phyloP scores from a whole-genome alignment of 2,113 vertebrate species.

The Dipodomys ordii region DNA sequence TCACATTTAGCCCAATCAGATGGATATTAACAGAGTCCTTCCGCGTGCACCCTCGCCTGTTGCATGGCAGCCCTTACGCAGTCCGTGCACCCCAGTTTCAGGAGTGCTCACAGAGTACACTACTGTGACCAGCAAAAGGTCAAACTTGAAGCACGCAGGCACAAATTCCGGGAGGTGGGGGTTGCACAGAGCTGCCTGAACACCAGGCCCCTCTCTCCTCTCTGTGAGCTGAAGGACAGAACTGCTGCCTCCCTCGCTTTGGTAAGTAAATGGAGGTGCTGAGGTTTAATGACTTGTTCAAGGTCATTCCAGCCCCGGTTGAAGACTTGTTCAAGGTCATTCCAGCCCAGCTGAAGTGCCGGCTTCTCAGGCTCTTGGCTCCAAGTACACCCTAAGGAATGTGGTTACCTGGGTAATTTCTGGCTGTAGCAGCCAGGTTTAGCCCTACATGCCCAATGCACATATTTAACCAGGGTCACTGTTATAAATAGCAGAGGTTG shows the following conservation, averaged over 20 bases:
- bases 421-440: not conserved
- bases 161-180: fast-evolving
- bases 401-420: not conserved
- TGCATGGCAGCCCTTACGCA: fast-evolving
- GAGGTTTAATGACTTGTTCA: not conserved
- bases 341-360: not conserved
- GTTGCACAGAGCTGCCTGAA: not conserved
- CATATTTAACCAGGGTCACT: not conserved
- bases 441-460: not conserved
- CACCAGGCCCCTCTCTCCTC: not conserved
- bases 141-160: not conserved
- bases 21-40: not conserved
- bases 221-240: not conserved
- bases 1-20: not conserved
- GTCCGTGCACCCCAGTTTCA: not conserved
- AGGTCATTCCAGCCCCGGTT: not conserved
- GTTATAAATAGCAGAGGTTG: not conserved
- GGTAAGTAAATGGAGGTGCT: too few species aligned
- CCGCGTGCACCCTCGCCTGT: not conserved
- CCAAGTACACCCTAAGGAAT: not conserved
- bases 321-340: not conserved
- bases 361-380: not conserved
- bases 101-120: not conserved
- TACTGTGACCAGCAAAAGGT: not conserved
- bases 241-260: not conserved